Evolutionary conservation across 1,140 invertebrate species (phyloP).

Genomic region (Drosophila azteca): DNA sequence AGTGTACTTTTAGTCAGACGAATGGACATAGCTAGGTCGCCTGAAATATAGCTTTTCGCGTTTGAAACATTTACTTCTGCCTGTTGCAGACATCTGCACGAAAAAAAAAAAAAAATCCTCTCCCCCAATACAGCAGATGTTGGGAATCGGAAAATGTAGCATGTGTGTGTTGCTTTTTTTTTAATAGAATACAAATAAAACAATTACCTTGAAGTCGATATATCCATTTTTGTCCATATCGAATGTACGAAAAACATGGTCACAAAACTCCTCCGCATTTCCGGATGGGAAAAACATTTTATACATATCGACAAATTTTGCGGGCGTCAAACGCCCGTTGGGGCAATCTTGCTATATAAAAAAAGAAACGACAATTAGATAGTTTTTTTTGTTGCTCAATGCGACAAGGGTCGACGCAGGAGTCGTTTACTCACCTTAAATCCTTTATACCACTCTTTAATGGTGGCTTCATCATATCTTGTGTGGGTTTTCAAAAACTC

Average conservation of each 20-base stretch:
- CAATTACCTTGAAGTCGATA: constrained; percentile 96
- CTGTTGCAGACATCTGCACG: too few species aligned
- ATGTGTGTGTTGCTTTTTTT: too few species aligned
- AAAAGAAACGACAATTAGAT: constrained; percentile 36
- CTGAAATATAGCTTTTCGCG: too few species aligned
- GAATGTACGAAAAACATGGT: constrained; percentile 99
- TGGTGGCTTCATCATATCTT: constrained; percentile 97
- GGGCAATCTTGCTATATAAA: constrained; percentile 98
- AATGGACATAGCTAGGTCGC: too few species aligned
- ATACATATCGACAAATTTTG: constrained; percentile 99
- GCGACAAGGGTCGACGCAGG: constrained; percentile 3
- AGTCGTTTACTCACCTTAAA: constrained; percentile 91
- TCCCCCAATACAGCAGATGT: too few species aligned
- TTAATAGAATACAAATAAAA: background rate
- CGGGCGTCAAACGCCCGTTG: constrained; percentile 97
- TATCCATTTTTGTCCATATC: constrained; percentile 99
- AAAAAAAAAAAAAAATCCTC: too few species aligned
- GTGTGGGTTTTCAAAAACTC: constrained; percentile 98
- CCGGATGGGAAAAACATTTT: constrained; percentile 99
- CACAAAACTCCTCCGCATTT: constrained; percentile 99
- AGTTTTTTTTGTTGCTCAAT: constrained; percentile 16
- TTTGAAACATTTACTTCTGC: too few species aligned
- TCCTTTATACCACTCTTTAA: constrained; percentile 99
- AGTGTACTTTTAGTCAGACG: too few species aligned
- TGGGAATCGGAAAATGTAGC: too few species aligned